Evolutionary conservation across 2,797 vertebrate genomes (phyloP).

Genomic region (Schizopygopsis malacanthus): DNA sequence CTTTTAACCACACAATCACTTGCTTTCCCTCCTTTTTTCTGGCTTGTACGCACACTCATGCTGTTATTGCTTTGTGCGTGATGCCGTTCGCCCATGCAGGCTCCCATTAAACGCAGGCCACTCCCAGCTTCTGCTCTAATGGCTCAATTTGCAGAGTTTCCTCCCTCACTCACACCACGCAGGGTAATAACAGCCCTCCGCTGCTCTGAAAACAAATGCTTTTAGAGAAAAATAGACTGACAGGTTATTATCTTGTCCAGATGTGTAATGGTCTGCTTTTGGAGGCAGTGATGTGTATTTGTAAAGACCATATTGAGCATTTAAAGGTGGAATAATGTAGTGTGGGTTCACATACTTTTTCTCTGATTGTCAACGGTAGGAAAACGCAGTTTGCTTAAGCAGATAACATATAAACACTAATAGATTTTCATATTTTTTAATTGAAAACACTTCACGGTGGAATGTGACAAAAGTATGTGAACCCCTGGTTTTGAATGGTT

Average conservation of each 20-base stretch:
- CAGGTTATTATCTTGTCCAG: conserved; percentile 41
- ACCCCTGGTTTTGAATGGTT: not conserved
- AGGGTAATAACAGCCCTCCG: conserved; percentile 25
- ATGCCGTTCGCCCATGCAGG: not conserved
- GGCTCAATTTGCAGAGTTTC: conserved; percentile 55
- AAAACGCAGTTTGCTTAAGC: not conserved
- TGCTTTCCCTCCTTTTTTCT: conserved; percentile 15
- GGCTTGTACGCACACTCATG: not conserved
- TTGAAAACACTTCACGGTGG: not conserved
- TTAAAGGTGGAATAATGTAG: not conserved
- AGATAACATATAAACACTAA: not conserved
- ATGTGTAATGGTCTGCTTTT: not conserved
- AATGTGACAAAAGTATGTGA: not conserved
- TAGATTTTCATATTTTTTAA: not conserved
- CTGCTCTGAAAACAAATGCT: conserved; percentile 40
- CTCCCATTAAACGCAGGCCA: conserved; percentile 14
- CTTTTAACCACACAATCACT: conserved; percentile 49
- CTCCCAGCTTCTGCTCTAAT: conserved; percentile 61
- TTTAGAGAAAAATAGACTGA: conserved; percentile 5
- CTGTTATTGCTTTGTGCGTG: not conserved
- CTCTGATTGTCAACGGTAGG: not conserved
- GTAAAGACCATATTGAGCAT: not conserved
- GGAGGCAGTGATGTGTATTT: conserved; percentile 1
- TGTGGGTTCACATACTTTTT: conserved; percentile 4
- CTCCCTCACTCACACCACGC: conserved; percentile 48